Evolutionary conservation across 2,888 invertebrate species (phyloP).

Genomic region (Catocala sponsa): DNA sequence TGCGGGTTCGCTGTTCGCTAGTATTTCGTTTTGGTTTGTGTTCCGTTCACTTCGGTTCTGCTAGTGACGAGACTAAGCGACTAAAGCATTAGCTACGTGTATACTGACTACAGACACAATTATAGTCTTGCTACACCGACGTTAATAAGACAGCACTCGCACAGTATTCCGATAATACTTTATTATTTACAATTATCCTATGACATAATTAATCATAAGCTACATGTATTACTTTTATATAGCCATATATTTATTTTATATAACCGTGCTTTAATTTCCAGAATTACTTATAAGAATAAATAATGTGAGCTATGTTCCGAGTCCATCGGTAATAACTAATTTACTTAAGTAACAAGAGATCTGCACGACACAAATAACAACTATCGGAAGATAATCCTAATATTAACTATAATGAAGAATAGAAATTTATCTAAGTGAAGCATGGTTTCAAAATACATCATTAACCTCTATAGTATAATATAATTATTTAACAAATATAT

Average conservation of each 20-base stretch:
- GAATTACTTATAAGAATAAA: neutral
- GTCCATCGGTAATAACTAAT: no score
- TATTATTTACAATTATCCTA: constrained; percentile 10
- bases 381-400: neutral
- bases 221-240: constrained; percentile 3
- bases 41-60: no score
- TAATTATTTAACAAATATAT: constrained; percentile 5
- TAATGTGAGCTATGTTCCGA: no score
- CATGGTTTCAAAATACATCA: constrained; percentile 7
- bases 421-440: neutral
- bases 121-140: neutral
- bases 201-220: constrained; percentile 6
- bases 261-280: neutral
- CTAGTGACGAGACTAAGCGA: no score
- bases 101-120: neutral
- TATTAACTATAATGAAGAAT: neutral
- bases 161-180: constrained; percentile 1
- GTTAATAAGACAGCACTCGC: constrained; percentile 6
- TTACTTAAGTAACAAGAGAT: neutral
- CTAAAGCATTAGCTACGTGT: no score
- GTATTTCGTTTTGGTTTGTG: no score
- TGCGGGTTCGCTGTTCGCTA: no score
- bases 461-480: constrained; percentile 4
- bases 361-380: neutral
- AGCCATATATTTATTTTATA: neutral